phyloP scores from a whole-genome alignment of 2,113 vertebrate genomes.

The Shinisaurus crocodilurus region DNA sequence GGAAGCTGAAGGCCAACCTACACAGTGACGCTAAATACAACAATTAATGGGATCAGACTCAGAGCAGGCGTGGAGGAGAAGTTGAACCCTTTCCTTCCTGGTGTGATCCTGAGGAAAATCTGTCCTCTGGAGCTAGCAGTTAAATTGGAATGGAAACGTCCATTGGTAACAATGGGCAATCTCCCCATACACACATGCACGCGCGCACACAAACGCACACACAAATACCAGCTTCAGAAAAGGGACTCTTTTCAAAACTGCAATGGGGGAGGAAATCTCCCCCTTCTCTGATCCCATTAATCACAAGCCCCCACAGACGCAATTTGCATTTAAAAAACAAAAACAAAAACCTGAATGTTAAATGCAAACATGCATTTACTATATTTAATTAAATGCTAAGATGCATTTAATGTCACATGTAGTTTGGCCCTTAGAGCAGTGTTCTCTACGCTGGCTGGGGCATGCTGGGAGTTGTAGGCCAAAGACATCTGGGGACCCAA shows the following conservation, averaged over 20 bases:
- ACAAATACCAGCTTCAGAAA: too few relatives aligned
- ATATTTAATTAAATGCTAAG: too few relatives aligned
- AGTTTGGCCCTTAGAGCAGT: too few relatives aligned
- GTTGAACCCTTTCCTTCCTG: background rate
- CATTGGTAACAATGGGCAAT: background rate
- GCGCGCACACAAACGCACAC: too few relatives aligned
- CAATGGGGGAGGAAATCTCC: too few relatives aligned
- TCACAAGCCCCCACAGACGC: background rate
- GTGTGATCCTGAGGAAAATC: background rate
- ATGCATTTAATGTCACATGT: background rate
- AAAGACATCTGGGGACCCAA: too few relatives aligned
- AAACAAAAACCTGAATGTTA: background rate
- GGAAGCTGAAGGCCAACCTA: background rate
- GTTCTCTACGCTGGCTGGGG: too few relatives aligned
- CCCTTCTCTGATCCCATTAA: too few relatives aligned
- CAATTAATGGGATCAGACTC: background rate
- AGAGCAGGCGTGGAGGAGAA: background rate
- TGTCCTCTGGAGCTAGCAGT: background rate
- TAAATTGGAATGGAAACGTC: background rate
- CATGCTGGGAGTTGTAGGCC: too few relatives aligned
- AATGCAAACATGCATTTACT: too few relatives aligned
- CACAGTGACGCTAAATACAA: background rate
- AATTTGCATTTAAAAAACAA: background rate
- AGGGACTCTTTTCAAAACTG: too few relatives aligned
- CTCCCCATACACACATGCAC: background rate